Base-by-base conservation (phyloP, 2,888 invertebrate genomes). In the Dioctria rufipes region DNA sequence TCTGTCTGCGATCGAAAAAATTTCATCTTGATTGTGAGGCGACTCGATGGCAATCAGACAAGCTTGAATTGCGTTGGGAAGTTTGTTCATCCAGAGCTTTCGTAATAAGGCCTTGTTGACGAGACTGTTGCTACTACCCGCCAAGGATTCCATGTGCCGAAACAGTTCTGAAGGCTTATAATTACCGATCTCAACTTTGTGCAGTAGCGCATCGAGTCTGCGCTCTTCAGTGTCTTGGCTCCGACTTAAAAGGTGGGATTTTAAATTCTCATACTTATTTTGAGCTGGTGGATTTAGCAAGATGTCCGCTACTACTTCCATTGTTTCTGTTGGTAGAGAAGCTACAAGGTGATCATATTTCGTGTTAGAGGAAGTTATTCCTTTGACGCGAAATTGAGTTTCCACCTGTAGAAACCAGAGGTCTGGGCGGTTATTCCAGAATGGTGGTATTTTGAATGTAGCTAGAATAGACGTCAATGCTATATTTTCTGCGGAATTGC, bases 321-420 rank as follows among this genome's bases (percentile, higher is more conserved):
- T 78, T 0, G 54, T 66, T 3, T 65, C 78, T 5, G 78, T n/a
- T 9, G 63, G 51, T n/a, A 78, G 40, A 2, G 66, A n/a, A 4
- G 63, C 63, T 4, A 78, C 66, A 3, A 78, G 40, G 25, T 80
- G 63, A 11, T 80, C 71, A 39, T 80, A 80, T 61, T 71, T 80
- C 2, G 80, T 80, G 46, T 60, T 71, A 4, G 65, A 65, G 3
- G 39, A 6, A 4, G 78, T 63, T 3, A 78, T 63, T 8, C 63
- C 49, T 39, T 80, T 80, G 3, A 80, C 39, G 37, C 60, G 37
- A 46, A 80, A 80, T 25, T 80, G 80, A 9, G 80, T 37, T n/a
- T 75, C 75, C 2, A 80, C 65, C 42, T 80, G 75, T 2, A 54
- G 13, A 13, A 80, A 80, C 77, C 77, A 80, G 3, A 80, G 43